Percentiles rank a stretch among this genome's conserved stretches.
Evolutionary conservation across 2,888 invertebrate genomes (phyloP).

Genomic region (Oscheius sp.): DNA sequence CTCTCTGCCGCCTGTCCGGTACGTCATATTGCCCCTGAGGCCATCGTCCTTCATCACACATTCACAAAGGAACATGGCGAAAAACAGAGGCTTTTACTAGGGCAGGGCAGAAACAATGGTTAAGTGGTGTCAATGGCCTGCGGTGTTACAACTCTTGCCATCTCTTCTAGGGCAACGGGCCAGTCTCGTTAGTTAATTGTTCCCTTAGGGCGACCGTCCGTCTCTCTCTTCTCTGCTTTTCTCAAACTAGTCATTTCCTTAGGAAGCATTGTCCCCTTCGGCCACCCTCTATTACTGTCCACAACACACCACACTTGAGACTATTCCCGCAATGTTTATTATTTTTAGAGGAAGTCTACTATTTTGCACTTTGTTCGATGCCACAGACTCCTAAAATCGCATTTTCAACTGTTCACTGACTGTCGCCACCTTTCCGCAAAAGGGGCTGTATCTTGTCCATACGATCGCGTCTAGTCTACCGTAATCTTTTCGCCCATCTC

Average conservation of each 20-base stretch:
- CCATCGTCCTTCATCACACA: constrained; percentile 17
- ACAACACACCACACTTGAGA: constrained; percentile 13
- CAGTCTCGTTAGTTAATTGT: constrained; percentile 31
- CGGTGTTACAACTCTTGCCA: constrained; percentile 7
- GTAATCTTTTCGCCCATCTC: no score
- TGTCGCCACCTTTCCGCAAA: no score
- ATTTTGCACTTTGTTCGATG: no score
- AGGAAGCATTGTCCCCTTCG: constrained; percentile 6
- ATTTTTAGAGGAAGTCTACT: no score
- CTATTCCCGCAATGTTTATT: no score
- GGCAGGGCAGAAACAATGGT: no score
- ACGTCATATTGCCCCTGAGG: constrained; percentile 4
- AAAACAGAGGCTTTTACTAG: neutral
- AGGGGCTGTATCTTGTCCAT: no score
- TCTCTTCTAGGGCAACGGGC: constrained; percentile 8
- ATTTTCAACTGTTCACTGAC: no score
- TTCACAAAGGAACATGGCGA: constrained; percentile 5
- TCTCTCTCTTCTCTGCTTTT: neutral
- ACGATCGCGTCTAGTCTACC: no score
- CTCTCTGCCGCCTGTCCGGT: no score
- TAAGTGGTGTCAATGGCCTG: neutral
- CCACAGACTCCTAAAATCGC: no score
- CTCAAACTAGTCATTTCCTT: constrained; percentile 26
- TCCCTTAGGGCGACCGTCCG: neutral
- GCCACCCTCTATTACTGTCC: constrained; percentile 10